Base-by-base conservation (phyloP, 2,797 vertebrate species). In the Macroramphosus scolopax region DNA sequence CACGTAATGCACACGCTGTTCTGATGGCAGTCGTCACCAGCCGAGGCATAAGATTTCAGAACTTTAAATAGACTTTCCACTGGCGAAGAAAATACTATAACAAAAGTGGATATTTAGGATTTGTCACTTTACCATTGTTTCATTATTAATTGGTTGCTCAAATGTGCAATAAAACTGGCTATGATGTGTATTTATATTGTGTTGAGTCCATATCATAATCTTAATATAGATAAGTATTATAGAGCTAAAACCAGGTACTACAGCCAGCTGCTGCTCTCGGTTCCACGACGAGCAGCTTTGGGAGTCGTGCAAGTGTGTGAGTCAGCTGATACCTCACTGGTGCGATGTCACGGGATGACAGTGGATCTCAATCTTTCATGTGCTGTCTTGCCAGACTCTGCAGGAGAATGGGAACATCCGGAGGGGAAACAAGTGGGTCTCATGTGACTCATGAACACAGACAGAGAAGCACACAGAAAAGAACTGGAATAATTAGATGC, bases 1-100 rank as follows among this genome's bases (percentile, higher is more conserved):
- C 89, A 89, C 77, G 88, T 88, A 88, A 66, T 82, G 80, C 77
- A 86, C 65, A 72, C 41, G 68, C 56, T 28, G 52, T 72, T 81
- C 63, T 56, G 17, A 11, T 37, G 1, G 58, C 47, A 39, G 47
- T 30, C 58, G 20, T 56, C 32, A 63, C 72, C 75, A 71, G 82
- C 69, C 82, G 82, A 86, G 83, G 82, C 58, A 65, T 88, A 77
- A 44, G 10, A 35, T 88, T 88, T 80, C 87, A 62, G 24, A 14
- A 39, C 83, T 80, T 78, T 65, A 88, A 88, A 85, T 88, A 90
- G 83, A 72, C 28, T 38, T 31, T 52, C 34, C 56, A 40, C 40
- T 6, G 37, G 57, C 40, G 3, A 6, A 22, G 6, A 3, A 63
- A 62, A 45, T 28, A 46, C 34, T 34, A 4, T 7, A 4, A 36